A percentile compares a stretch with the other conserved stretches of the same genome.
phyloP scores from a whole-genome alignment of 1,140 invertebrate species.

The Trichonephila clavata region DNA sequence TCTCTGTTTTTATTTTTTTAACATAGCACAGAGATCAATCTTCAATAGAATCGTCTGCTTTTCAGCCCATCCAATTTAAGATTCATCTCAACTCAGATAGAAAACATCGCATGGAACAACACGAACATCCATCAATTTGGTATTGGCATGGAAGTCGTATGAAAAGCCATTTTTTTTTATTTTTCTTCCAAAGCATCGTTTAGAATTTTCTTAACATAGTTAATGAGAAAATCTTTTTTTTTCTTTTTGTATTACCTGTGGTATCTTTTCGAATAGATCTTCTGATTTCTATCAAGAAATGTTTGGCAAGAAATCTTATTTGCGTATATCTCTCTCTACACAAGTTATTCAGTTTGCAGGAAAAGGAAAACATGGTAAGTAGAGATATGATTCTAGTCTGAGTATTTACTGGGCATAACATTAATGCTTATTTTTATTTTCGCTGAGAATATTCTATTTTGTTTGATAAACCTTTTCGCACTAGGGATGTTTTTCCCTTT shows the following conservation, averaged over 20 bases:
- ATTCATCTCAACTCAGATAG: conserved; percentile 50
- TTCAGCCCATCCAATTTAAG: conserved; percentile 53
- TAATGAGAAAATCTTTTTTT: conserved; percentile 33
- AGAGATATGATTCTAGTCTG: background rate
- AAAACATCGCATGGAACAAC: conserved; percentile 37
- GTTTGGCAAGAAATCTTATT: conserved; percentile 16
- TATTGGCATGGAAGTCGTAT: conserved; percentile 20
- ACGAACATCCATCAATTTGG: conserved; percentile 49
- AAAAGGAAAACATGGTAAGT: background rate
- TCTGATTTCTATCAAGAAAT: conserved; percentile 17
- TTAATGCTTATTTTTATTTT: background rate
- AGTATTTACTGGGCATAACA: background rate
- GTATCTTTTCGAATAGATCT: conserved; percentile 18
- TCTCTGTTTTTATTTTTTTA: background rate
- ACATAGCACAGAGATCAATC: conserved; percentile 29
- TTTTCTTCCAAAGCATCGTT: background rate
- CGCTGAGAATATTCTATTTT: background rate
- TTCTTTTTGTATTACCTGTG: background rate
- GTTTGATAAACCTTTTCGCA: background rate
- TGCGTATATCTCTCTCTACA: background rate
- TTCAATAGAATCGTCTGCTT: conserved; percentile 52
- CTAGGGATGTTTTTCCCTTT: no score
- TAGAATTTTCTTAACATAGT: conserved; percentile 46
- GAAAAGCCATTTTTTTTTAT: background rate
- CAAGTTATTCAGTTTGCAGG: background rate